Percentiles rank a stretch among this genome's conserved stretches.
Conservation (phyloP, 2,888 invertebrate genomes). For the Pachycephus smyrnensis region DNA sequence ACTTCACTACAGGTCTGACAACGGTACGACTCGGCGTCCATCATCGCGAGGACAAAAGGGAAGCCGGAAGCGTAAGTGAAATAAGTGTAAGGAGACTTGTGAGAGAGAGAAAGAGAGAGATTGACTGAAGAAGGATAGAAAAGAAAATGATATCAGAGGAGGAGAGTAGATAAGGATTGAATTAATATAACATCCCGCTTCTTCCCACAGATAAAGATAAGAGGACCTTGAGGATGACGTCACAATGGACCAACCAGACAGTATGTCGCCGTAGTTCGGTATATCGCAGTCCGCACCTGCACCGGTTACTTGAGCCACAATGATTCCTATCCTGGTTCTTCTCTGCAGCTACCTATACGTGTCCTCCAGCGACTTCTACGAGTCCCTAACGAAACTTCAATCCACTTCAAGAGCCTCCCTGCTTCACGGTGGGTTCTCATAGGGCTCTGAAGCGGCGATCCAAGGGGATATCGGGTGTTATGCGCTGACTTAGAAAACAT, state of each 20-base stretch:
- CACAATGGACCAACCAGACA: constrained; percentile 48
- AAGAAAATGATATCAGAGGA: constrained; percentile 13
- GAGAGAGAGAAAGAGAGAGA: neutral
- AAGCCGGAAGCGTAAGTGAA: constrained; percentile 10
- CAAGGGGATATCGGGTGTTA: constrained; percentile 50
- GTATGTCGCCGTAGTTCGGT: constrained; percentile 48
- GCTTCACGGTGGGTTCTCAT: constrained; percentile 6
- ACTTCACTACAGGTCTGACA: neutral
- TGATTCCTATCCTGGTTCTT: neutral
- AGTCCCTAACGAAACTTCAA: neutral
- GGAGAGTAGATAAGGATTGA: constrained; percentile 5
- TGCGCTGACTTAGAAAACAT: constrained; percentile 58
- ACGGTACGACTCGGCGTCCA: neutral
- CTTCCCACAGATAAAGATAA: constrained; percentile 37
- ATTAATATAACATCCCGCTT: constrained; percentile 4
- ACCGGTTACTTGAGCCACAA: neutral
- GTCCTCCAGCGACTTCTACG: neutral
- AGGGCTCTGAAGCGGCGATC: constrained; percentile 13
- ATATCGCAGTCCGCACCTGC: constrained; percentile 44
- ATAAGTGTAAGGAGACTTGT: constrained; percentile 11
- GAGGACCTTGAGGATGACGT: constrained; percentile 41
- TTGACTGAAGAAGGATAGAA: neutral
- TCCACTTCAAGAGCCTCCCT: neutral
- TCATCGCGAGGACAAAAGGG: neutral
- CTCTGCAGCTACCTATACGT: neutral